Evolutionary conservation across 2,797 vertebrate species (phyloP).

Genomic region (Phalanger gymnotis): DNA sequence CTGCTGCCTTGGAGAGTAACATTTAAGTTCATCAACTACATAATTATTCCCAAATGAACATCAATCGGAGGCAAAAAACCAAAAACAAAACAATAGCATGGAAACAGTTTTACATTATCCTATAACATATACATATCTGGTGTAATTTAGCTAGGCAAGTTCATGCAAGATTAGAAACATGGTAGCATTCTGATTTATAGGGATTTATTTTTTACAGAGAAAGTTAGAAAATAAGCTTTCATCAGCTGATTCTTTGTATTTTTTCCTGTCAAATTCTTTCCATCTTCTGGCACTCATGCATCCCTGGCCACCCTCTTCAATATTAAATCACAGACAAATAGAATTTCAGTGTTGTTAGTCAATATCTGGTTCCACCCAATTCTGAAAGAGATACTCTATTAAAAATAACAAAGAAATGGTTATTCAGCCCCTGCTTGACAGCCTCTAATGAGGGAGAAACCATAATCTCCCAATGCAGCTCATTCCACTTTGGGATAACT

Average conservation of each 20-base stretch:
- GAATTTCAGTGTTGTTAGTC: not conserved
- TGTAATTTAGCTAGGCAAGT: constrained; percentile 43
- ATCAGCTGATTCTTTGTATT: constrained; percentile 17
- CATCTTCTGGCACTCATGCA: not conserved
- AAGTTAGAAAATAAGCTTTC: constrained; percentile 37
- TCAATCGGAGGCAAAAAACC: constrained; percentile 21
- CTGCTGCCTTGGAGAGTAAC: constrained; percentile 56
- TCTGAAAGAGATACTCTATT: not conserved
- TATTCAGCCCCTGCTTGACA: not conserved
- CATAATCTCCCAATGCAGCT: not conserved
- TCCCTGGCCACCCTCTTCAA: not conserved
- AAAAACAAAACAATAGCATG: constrained; percentile 31
- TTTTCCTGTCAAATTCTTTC: not conserved
- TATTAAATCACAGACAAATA: not conserved
- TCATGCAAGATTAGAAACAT: constrained; percentile 14
- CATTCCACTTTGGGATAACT: not conserved
- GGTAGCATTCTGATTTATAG: constrained; percentile 18
- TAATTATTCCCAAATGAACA: constrained; percentile 71
- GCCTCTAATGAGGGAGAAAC: not conserved
- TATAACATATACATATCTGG: constrained; percentile 8
- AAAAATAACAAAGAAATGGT: not conserved
- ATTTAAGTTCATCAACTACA: constrained; percentile 59
- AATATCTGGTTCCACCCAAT: not conserved
- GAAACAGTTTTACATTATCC: constrained; percentile 16
- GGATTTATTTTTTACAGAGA: constrained; percentile 29